phyloP scores from a whole-genome alignment of 23 tunicate species.

The Oikopleura vanhoeffeni region DNA sequence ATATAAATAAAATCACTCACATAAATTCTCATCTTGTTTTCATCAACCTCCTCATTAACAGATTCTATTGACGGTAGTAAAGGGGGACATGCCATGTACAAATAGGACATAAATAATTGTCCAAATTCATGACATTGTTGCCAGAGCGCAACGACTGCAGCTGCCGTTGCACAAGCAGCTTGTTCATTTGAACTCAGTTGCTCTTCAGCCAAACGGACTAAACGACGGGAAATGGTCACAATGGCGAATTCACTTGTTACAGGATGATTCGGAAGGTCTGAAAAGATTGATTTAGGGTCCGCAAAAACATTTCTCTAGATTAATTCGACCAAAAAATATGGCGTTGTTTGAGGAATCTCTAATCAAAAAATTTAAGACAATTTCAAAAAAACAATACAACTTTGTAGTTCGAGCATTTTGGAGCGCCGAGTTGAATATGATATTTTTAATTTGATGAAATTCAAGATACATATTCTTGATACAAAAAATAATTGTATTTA shows the following conservation, averaged over 20 bases:
- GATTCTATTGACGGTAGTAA: background rate
- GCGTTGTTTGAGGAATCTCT: no score
- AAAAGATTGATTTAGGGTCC: no score
- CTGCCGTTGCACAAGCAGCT: slow-evolving; percentile 11
- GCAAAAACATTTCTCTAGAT: no score
- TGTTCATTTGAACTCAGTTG: background rate
- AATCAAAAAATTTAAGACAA: no score
- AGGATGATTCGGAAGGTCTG: background rate
- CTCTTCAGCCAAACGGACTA: slow-evolving; percentile 15
- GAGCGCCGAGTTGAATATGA: no score
- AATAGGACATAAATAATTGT: slow-evolving; percentile 2
- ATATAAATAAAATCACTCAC: background rate
- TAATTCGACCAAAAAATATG: no score
- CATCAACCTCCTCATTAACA: background rate
- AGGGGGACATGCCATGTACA: background rate
- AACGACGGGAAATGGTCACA: background rate
- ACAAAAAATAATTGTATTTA: no score
- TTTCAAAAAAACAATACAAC: no score
- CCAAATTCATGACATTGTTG: background rate
- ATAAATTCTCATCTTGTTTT: background rate
- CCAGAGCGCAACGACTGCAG: slow-evolving; percentile 2
- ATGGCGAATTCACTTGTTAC: background rate
- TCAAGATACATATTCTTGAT: no score
- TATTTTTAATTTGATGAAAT: no score
- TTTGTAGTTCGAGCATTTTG: no score